Evolutionary conservation across 2,113 vertebrate genomes (phyloP).

Genomic region (Nothoprocta pentlandii): DNA sequence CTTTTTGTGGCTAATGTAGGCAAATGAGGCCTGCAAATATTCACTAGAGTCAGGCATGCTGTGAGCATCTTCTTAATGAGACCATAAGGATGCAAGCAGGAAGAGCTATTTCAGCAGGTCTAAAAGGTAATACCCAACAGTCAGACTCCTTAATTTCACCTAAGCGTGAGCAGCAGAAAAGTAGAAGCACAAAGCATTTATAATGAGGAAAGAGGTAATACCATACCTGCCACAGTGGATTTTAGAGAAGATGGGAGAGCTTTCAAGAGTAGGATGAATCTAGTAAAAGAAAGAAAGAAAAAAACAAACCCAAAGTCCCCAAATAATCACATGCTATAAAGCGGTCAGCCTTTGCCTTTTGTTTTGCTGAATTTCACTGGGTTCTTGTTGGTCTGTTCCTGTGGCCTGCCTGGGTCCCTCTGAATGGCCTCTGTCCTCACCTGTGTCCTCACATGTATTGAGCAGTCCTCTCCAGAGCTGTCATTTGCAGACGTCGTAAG

Average conservation of each 20-base stretch:
- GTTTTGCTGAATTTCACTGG: too few relatives aligned
- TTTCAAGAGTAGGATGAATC: constrained; percentile 59
- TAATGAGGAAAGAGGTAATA: constrained; percentile 59
- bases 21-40: constrained; percentile 84
- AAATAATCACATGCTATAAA: neutral
- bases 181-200: constrained; percentile 65
- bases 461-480: too few relatives aligned
- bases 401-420: too few relatives aligned
- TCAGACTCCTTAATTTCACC: constrained; percentile 80
- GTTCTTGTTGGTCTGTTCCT: too few relatives aligned
- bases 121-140: constrained; percentile 75
- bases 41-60: constrained; percentile 80
- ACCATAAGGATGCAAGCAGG: constrained; percentile 77
- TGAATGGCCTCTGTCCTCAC: too few relatives aligned
- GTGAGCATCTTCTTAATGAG: constrained; percentile 80
- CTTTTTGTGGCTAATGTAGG: constrained; percentile 82
- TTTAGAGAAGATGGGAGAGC: constrained; percentile 49
- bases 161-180: constrained; percentile 73
- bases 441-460: too few relatives aligned
- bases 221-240: constrained; percentile 8
- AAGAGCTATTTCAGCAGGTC: constrained; percentile 78
- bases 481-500: too few relatives aligned
- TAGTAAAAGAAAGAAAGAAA: neutral
- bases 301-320: neutral
- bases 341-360: neutral